Conservation (phyloP, 1,140 invertebrate genomes). For the Semibalanus balanoides region DNA sequence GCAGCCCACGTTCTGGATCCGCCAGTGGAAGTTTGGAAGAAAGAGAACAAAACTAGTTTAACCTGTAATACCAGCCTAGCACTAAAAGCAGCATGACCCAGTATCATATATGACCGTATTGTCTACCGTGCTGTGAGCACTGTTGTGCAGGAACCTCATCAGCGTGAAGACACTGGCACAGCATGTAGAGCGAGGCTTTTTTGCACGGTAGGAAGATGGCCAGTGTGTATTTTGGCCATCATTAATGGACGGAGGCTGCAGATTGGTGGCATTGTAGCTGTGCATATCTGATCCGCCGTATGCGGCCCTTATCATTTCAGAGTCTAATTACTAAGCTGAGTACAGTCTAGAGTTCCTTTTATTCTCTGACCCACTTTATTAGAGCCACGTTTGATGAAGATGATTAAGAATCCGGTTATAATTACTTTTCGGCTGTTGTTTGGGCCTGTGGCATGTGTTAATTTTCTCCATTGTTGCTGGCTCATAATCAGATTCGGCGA, state of each 20-base stretch:
- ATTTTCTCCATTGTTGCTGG: not conserved
- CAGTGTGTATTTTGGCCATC: too few relatives aligned
- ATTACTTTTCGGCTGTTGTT: not conserved
- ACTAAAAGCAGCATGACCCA: too few relatives aligned
- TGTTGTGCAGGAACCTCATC: too few relatives aligned
- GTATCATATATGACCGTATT: too few relatives aligned
- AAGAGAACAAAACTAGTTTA: too few relatives aligned
- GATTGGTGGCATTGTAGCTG: not conserved
- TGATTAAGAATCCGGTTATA: not conserved
- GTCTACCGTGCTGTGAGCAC: too few relatives aligned
- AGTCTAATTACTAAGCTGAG: not conserved
- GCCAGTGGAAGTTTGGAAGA: too few relatives aligned
- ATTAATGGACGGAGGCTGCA: not conserved
- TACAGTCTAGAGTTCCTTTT: not conserved
- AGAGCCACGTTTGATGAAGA: not conserved
- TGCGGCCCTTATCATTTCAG: not conserved
- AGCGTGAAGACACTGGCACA: too few relatives aligned
- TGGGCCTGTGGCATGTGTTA: not conserved
- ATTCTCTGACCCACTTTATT: not conserved
- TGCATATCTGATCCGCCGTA: not conserved
- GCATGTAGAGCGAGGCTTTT: too few relatives aligned
- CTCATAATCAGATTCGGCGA: not conserved
- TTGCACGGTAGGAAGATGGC: too few relatives aligned
- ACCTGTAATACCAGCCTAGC: too few relatives aligned
- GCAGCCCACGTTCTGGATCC: too few relatives aligned